A percentile compares a stretch with the other conserved stretches of the same genome.
phyloP scores from a whole-genome alignment of 2,888 invertebrate species.

The Troilus luridus region DNA sequence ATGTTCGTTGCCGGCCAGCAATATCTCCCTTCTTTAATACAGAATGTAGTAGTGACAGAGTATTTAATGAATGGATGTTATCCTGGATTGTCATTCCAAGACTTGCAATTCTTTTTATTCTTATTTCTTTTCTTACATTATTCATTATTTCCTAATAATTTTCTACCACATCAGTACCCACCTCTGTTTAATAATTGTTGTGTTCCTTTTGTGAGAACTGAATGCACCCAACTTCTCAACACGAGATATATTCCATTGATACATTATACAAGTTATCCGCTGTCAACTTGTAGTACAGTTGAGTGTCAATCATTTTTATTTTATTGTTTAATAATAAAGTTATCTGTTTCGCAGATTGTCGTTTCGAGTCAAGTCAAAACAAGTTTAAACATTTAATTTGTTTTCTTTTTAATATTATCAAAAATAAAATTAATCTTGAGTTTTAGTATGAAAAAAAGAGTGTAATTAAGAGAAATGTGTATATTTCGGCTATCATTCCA shows the following conservation, averaged over 20 bases:
- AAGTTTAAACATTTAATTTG: no score
- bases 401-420: no score
- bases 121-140: constrained; percentile 16
- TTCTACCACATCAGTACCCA: constrained; percentile 43
- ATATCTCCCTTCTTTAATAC: constrained; percentile 15
- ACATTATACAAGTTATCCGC: not conserved
- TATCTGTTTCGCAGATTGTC: no score
- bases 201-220: not conserved
- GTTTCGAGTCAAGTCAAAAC: no score
- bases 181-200: not conserved
- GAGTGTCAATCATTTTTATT: not conserved
- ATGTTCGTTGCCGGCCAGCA: not conserved
- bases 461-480: no score
- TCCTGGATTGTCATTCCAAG: not conserved
- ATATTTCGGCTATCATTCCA: no score
- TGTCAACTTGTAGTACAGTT: constrained; percentile 19
- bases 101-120: constrained; percentile 3
- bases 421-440: no score
- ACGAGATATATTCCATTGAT: constrained; percentile 25
- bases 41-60: constrained; percentile 27
- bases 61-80: constrained; percentile 15
- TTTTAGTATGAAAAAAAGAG: no score
- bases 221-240: not conserved
- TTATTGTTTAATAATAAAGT: not conserved
- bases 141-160: constrained; percentile 59